A percentile compares a stretch with the other conserved stretches of the same genome.
phyloP scores from a whole-genome alignment of 2,113 vertebrate genomes.

The Cettia cetti region DNA sequence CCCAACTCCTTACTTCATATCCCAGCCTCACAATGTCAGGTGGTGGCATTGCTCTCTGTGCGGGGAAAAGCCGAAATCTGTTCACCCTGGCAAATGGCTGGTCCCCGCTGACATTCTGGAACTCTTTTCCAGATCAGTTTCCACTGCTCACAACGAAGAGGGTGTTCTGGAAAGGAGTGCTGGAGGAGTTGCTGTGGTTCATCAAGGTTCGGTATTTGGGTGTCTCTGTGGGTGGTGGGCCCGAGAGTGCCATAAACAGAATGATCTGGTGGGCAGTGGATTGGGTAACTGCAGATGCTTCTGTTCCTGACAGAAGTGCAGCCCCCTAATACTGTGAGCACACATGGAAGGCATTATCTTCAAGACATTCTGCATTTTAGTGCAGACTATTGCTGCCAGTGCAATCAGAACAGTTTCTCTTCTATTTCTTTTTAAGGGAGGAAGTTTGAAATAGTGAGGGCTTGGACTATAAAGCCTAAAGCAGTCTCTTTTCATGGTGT shows the following conservation, averaged over 20 bases:
- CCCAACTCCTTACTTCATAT: background rate
- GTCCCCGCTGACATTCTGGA: background rate
- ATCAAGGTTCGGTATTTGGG: conserved; percentile 80
- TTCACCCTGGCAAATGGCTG: background rate
- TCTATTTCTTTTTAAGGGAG: background rate
- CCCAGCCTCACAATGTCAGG: background rate
- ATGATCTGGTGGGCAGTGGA: fast-evolving
- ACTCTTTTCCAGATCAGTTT: conserved; percentile 85
- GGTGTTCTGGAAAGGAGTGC: conserved; percentile 93
- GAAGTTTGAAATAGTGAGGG: background rate
- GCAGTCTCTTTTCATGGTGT: background rate
- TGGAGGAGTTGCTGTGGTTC: conserved; percentile 97
- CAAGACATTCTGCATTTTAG: background rate
- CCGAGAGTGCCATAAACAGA: background rate
- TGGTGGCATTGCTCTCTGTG: fast-evolving
- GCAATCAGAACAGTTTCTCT: background rate
- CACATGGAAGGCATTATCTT: background rate
- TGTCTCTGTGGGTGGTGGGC: background rate
- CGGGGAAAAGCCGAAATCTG: background rate
- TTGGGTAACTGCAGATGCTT: background rate
- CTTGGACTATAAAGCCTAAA: background rate
- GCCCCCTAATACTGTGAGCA: background rate
- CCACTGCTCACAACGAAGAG: conserved; percentile 92
- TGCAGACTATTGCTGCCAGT: background rate
- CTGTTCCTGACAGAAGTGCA: background rate